Evolutionary conservation across 2,797 vertebrate genomes (phyloP), one percentile per base, ranked within the genome.

Genomic region (Hipposideros larvatus): DNA sequence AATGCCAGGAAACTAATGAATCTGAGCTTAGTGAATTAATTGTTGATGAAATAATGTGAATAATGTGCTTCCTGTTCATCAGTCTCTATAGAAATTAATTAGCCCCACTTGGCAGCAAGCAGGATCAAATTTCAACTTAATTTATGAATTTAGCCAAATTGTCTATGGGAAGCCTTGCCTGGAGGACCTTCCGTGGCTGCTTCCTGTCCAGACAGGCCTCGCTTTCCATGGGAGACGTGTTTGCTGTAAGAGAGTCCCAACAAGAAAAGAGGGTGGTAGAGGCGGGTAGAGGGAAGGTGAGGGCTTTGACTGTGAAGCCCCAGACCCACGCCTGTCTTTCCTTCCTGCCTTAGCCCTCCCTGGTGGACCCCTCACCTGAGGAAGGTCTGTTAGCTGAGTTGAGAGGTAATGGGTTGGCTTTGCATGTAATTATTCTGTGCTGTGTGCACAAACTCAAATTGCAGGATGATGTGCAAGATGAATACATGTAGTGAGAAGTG

Each of bases 1-100:
- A 51, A 59, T 97, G 97, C 97, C 97, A 98, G 97, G 96, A 97
- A 93, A 93, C 95, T 97, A 98, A 98, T 97, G 97, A 97, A 97
- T 92, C 92, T 13, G 83, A 84, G 97, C 97, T 90, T 77, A 94
- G 96, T 26, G 97, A 96, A 97, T 98, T 98, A 96, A 97, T 97
- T 97, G 97, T 96, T 97, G 97, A 97, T 97, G 97, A 97, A 97
- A 98, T 97, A 96, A 96, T 95, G 80, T 53, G 96, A 61, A 95
- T 77, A 91, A 78, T 88, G 86, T 31, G 95, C 96, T 98, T 97
- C 97, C 97, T 97, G 96, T 84, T 96, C 96, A 86, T 87, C 97
- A 96, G 97, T 97, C 97, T 90, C 96, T 97, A 96, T 94, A 97
- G 97, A 96, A 96, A 96, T 96, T 98, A 98, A 98, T 97, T 96